Percentiles rank a stretch among this genome's conserved stretches.
Conservation (phyloP, 2,888 invertebrate species). For the Pyrrhosoma nymphula region DNA sequence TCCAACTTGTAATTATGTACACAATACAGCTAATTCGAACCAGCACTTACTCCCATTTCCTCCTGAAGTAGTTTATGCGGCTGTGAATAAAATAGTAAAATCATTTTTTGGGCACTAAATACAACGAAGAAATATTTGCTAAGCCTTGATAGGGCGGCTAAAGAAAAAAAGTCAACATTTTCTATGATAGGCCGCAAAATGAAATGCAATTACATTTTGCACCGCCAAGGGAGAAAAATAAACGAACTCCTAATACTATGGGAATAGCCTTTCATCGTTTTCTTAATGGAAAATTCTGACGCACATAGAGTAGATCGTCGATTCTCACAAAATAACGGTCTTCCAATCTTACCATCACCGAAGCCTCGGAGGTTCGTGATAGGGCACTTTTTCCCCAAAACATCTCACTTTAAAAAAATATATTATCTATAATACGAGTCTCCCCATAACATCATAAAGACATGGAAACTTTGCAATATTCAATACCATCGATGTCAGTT, state of each 20-base stretch:
- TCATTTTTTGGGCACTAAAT: too few relatives aligned
- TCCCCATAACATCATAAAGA: neutral
- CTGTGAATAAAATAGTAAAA: too few relatives aligned
- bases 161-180: too few relatives aligned
- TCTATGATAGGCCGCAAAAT: neutral
- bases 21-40: too few relatives aligned
- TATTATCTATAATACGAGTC: neutral
- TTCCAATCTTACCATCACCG: neutral
- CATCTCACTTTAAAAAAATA: neutral
- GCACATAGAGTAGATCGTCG: neutral
- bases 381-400: neutral
- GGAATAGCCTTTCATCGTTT: neutral
- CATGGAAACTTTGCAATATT: neutral
- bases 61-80: too few relatives aligned
- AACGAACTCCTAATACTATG: neutral
- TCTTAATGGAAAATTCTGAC: neutral
- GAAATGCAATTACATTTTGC: neutral
- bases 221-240: too few relatives aligned
- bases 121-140: too few relatives aligned
- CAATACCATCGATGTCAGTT: neutral
- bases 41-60: too few relatives aligned
- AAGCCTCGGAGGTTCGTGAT: neutral
- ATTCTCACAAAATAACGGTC: neutral
- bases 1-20: too few relatives aligned
- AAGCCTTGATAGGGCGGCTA: too few relatives aligned